Base-by-base conservation (phyloP, 2,888 invertebrate genomes). In the Adineta ricciae region DNA sequence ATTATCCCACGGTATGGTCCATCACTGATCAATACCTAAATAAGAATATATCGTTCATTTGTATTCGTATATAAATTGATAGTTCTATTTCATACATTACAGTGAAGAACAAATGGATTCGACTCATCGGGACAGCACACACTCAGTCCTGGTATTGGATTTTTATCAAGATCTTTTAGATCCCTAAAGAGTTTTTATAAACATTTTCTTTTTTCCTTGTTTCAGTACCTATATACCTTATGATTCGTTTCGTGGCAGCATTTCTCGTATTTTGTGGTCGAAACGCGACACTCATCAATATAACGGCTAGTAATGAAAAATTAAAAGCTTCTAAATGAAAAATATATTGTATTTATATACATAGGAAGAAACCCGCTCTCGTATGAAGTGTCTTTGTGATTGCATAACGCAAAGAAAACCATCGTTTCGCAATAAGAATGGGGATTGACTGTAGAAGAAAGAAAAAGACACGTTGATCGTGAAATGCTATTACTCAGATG, bases 21-120 rank as follows among this genome's bases (percentile, higher is more conserved):
- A 78, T 78, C 73, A 78, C 38, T 78, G 8, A 78, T 78, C 73
- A 78, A 78, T 41, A 64, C 64, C 64, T 64, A 27, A 32, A 64
- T 14, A 64, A 64, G 14, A 64, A n/a, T 1, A n/a, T 27, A 56
- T 9, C 11, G 9, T 7, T 14, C 27, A 64, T 9, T 32, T 64
- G 16, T 2, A 32, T 64, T 3, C 27, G 32, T 64, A 46, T 14
- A 64, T 64, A 11, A 5, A 64, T 16, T 11, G 4, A 50, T 49
- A 50, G 50, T 16, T 50, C 46, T 16, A 32, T 27, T 32, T 9
- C 50, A 50, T 50, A 50, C 50, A 50, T 50, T 50, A 50, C 50
- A 50, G 19, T 50, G 50, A 19, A 50, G 19, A 50, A 50, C 16
- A 50, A 50, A 50, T 50, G 50, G 19, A 50, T 50, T 50, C 19